Conservation (phyloP, 2,888 invertebrate genomes). For the Eremobia ochroleuca region DNA sequence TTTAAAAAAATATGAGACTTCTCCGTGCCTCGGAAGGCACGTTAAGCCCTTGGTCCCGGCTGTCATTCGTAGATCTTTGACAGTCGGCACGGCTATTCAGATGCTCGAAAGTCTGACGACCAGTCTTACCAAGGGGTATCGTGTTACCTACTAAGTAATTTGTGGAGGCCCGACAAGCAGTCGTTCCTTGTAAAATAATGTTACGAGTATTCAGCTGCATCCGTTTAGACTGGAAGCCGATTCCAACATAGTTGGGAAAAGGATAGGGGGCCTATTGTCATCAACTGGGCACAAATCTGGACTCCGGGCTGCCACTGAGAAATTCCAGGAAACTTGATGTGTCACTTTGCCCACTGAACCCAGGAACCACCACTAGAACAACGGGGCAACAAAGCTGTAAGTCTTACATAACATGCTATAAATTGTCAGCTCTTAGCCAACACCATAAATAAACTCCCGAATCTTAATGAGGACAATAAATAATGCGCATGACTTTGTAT, state of each 20-base stretch:
- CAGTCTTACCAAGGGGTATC: not conserved
- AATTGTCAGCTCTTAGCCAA: not conserved
- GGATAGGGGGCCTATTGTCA: not conserved
- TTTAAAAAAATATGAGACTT: no score
- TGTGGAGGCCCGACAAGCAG: not conserved
- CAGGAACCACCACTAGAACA: no score
- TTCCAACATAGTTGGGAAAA: not conserved
- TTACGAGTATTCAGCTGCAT: not conserved
- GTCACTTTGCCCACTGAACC: not conserved
- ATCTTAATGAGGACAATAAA: constrained; percentile 42
- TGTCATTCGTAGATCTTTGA: not conserved
- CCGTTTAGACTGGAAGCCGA: no score
- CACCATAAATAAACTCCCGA: constrained; percentile 1
- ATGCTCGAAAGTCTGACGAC: not conserved
- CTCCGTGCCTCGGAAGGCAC: not conserved
- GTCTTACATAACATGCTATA: not conserved
- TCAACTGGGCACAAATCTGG: not conserved
- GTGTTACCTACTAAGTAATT: not conserved
- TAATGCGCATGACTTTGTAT: constrained; percentile 30
- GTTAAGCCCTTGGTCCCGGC: not conserved
- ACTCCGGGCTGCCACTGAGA: not conserved
- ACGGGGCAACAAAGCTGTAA: not conserved
- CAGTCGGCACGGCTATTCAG: not conserved
- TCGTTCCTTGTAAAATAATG: not conserved
- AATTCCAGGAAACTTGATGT: not conserved